These are phyloP conservation scores for Stegodyphus mimosarum DNA, from an alignment of 1,140 invertebrate species.

Conservation along the genomic window DNA sequence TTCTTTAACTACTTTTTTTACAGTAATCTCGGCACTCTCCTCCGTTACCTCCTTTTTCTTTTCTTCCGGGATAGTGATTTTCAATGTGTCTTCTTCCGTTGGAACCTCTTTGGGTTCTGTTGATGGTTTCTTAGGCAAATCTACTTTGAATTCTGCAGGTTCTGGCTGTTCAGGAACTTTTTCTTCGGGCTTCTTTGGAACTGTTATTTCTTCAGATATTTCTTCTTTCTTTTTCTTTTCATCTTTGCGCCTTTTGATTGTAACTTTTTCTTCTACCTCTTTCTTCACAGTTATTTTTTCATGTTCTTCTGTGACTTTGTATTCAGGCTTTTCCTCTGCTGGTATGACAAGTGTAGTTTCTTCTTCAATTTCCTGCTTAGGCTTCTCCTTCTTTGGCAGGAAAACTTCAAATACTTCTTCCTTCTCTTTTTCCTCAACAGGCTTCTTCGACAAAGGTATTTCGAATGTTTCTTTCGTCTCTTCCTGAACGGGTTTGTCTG, in stretches of 20 bases:
- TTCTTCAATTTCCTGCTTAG: conserved; percentile 29
- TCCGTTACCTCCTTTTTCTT: conserved; percentile 69
- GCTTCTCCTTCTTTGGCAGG: conserved; percentile 67
- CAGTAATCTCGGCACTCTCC: conserved; percentile 29
- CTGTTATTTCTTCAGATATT: conserved; percentile 30
- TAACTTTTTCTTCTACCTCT: conserved; percentile 56
- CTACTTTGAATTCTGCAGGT: conserved; percentile 67
- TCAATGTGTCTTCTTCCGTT: not conserved
- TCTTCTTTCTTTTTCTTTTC: conserved; percentile 38
- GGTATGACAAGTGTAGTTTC: conserved; percentile 35
- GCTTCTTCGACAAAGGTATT: conserved; percentile 23
- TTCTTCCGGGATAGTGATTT: conserved; percentile 64
- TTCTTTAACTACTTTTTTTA: conserved; percentile 7
- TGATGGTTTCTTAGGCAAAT: conserved; percentile 74
- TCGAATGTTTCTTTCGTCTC: conserved; percentile 37
- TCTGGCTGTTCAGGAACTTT: conserved; percentile 78
- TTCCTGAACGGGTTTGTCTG: not conserved
- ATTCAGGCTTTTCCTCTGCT: conserved; percentile 28
- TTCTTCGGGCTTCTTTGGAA: conserved; percentile 7
- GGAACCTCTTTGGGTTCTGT: conserved; percentile 6
- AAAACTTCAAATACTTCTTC: conserved; percentile 64
- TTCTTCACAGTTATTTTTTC: conserved; percentile 49
- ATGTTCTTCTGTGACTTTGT: conserved; percentile 53
- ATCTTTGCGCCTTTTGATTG: conserved; percentile 42
- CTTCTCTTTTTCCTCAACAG: conserved; percentile 27